phyloP scores from a whole-genome alignment of 2,113 vertebrate genomes.

The Gallinago undulata region DNA sequence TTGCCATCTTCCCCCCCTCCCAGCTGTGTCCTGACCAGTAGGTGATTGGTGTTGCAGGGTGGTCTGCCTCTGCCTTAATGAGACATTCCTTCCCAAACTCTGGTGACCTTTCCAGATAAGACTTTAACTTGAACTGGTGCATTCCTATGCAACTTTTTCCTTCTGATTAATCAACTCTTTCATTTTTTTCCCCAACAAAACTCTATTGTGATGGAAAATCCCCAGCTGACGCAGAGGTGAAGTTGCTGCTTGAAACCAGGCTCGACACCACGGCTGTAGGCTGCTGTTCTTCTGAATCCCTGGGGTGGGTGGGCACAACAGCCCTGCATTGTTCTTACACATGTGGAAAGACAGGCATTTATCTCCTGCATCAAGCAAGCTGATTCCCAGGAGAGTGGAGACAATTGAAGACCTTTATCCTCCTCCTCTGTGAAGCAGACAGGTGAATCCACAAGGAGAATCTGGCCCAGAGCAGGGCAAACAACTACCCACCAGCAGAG shows the following conservation, averaged over 20 bases:
- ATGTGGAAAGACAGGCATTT: background rate
- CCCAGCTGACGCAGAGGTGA: background rate
- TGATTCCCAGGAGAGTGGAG: background rate
- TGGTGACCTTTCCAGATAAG: constrained; percentile 9
- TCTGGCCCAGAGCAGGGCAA: background rate
- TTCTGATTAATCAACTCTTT: background rate
- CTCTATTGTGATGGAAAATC: background rate
- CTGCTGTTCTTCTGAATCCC: background rate
- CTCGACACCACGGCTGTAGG: background rate
- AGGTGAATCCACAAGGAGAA: background rate
- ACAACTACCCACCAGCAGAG: fast-evolving
- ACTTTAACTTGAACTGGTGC: background rate
- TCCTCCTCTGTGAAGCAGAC: background rate
- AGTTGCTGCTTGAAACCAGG: background rate
- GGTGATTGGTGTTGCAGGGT: background rate
- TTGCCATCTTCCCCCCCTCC: background rate
- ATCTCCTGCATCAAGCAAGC: background rate
- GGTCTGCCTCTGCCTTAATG: constrained; percentile 26
- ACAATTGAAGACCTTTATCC: background rate
- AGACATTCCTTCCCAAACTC: constrained; percentile 27
- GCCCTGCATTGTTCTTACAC: background rate
- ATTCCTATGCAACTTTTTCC: constrained; percentile 14
- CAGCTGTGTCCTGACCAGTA: background rate
- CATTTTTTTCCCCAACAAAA: background rate
- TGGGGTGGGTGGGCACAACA: background rate